phyloP scores from a whole-genome alignment of 1,140 invertebrate genomes.

The Neotoxoptera formosana region DNA sequence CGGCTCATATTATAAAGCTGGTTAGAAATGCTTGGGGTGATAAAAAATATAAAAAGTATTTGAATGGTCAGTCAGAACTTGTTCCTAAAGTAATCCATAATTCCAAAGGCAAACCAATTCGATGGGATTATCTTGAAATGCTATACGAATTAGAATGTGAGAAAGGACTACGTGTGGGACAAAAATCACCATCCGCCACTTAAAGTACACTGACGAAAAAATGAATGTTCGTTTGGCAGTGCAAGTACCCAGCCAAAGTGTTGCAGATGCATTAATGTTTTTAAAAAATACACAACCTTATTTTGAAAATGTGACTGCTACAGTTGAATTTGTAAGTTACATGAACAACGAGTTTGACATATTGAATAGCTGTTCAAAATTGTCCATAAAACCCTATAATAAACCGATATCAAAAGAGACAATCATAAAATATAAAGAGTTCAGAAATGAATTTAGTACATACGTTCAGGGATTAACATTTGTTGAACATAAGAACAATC shows the following conservation, averaged over 20 bases:
- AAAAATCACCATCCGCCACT: not conserved
- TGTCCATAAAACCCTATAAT: not conserved
- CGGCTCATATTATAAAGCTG: no score
- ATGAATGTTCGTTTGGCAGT: not conserved
- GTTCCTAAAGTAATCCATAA: not conserved
- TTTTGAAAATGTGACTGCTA: not conserved
- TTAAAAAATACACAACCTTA: not conserved
- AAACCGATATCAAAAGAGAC: not conserved
- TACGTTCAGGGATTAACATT: not conserved
- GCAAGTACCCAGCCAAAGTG: not conserved
- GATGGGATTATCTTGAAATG: constrained; percentile 12
- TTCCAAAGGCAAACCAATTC: not conserved
- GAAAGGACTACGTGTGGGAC: not conserved
- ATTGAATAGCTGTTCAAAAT: constrained; percentile 5
- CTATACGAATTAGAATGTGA: not conserved
- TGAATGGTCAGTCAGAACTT: no score
- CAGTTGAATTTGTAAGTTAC: not conserved
- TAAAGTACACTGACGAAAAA: not conserved
- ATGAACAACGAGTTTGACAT: constrained; percentile 43
- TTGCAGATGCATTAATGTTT: constrained; percentile 19
- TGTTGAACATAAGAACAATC: not conserved
- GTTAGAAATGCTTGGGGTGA: no score
- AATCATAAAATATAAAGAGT: constrained; percentile 8
- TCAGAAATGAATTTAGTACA: not conserved
- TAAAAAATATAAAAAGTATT: no score